Conservation (phyloP, 2,888 invertebrate genomes). For the Shargacucullia verbasci region DNA sequence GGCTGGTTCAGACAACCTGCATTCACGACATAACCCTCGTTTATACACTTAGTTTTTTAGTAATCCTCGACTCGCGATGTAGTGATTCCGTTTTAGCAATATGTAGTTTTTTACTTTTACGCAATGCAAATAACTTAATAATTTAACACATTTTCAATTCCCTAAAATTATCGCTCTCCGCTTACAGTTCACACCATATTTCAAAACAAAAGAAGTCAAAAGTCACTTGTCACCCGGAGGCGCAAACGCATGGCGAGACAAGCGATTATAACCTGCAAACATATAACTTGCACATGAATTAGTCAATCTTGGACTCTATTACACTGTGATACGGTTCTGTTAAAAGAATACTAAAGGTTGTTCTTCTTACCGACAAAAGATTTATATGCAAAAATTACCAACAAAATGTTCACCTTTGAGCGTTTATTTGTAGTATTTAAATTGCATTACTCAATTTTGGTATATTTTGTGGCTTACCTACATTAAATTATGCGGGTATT, state of each 20-base stretch:
- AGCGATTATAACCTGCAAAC: slow-evolving; percentile 59
- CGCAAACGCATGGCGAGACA: slow-evolving; percentile 60
- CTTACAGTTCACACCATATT: slow-evolving; percentile 49
- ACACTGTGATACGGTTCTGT: slow-evolving; percentile 16
- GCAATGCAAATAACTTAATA: too few species aligned
- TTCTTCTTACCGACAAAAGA: slow-evolving; percentile 59
- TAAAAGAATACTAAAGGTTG: slow-evolving; percentile 17
- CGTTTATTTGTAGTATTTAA: slow-evolving; percentile 56
- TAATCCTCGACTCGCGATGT: too few species aligned
- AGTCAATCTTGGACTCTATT: slow-evolving; percentile 38
- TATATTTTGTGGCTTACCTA: slow-evolving; percentile 26
- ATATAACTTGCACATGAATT: slow-evolving; percentile 11
- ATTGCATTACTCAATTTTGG: slow-evolving; percentile 56
- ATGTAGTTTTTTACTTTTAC: too few species aligned
- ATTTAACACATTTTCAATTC: slow-evolving; percentile 1
- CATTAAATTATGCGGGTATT: slow-evolving; percentile 26
- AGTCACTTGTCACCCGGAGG: slow-evolving; percentile 78
- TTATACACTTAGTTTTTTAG: too few species aligned
- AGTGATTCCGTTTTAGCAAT: too few species aligned
- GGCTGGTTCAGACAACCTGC: too few species aligned
- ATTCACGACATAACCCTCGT: too few species aligned
- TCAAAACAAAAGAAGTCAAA: slow-evolving; percentile 78
- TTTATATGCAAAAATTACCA: slow-evolving; percentile 68
- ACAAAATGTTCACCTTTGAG: slow-evolving; percentile 53
- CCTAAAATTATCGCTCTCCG: slow-evolving; percentile 26